Base-by-base conservation (phyloP, 2,113 vertebrate genomes). In the Psammodynastes pulverulentus region DNA sequence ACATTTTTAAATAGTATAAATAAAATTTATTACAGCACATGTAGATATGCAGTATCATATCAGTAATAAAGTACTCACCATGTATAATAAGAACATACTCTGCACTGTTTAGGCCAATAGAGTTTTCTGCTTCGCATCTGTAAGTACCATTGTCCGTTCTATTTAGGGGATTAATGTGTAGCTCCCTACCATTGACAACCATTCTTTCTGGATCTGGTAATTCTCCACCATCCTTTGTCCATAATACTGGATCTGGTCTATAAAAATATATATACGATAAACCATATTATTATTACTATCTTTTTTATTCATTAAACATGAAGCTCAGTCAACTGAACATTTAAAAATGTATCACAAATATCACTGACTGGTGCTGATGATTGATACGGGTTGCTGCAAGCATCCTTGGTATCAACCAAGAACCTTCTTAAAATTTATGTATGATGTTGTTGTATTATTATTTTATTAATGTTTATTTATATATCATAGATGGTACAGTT, bases 61-160 rank as follows among this genome's bases (percentile, higher is more conserved):
- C 51, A n/a, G 93, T 86, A 86, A 21, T 13, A 23, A 89, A 0
- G 19, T 94, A 98, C 99, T 99, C 96, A 99, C 99, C 99, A n/a
- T 99, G 99, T 91, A 99, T 98, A 92, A 98, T 99, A 96, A 99
- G 98, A 87, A 98, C 98, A 72, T 99, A 99, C 91, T 99, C 99
- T 93, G 98, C 99, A 12, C 98, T 98, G 98, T 98, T 99, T 95
- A 98, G 98, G 90, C 99, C 99, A 88, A 99, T 98, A 96, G 98
- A 98, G 94, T 99, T 99, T 95, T 97, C 98, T 92, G 99, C 99
- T 98, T 99, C 99, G 49, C 99, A 99, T 96, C 99, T 98, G 96
- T 99, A 99, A 23, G 99, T 99, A 94, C 99, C 99, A 46, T 99
- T 99, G 97, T 99, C 99, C 90, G 99, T 99, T 97, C 99, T 99